Base-by-base conservation (phyloP, 2,797 vertebrate genomes). In the Catostomus latipinnis region DNA sequence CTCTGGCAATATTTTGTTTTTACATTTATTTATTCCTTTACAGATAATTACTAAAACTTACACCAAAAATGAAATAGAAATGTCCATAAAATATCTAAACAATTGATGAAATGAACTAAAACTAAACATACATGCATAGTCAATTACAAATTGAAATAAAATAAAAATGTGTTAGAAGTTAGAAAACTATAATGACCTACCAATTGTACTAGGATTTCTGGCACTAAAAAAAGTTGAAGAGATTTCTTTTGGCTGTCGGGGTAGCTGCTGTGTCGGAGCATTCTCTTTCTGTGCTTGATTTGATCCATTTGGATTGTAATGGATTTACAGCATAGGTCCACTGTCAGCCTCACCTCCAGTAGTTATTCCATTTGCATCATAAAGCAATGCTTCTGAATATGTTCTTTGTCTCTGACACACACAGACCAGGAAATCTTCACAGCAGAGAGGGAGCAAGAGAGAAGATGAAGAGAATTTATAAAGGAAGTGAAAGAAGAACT, bases 341-440 rank as follows among this genome's bases (percentile, higher is more conserved):
- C 50, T 9, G 48, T 53, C 61, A 82, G 71, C 18, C 53, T 78
- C 22, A 50, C 14, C 48, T 71, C 71, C 52, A 45, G 75, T 54
- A 65, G 60, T 45, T 77, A 56, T 45, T 62, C 45, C 52, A 50
- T 67, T 86, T 71, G 48, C 68, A 81, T 74, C 57, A 76, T 22
- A 72, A 78, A 80, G 57, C 8, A 43, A 53, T 22, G 54, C 58
- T 78, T 78, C 22, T 61, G 7, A 62, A 49, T 56, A 52, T 69
- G 45, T 13, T 16, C 74, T 61, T 53, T 62, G 76, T 70, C 57
- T 78, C n/a, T 52, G 12, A 34, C 13, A 54, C 10, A 78, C 34
- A 56, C 7, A 53, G 48, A 58, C 52, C 52, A 69, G 63, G 49
- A 65, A 62, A 16, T 73, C 72, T 70, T 73, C 22, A 67, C 52